Evolutionary conservation across 2,888 invertebrate species (phyloP).

Genomic region (Cynaeus angustus): DNA sequence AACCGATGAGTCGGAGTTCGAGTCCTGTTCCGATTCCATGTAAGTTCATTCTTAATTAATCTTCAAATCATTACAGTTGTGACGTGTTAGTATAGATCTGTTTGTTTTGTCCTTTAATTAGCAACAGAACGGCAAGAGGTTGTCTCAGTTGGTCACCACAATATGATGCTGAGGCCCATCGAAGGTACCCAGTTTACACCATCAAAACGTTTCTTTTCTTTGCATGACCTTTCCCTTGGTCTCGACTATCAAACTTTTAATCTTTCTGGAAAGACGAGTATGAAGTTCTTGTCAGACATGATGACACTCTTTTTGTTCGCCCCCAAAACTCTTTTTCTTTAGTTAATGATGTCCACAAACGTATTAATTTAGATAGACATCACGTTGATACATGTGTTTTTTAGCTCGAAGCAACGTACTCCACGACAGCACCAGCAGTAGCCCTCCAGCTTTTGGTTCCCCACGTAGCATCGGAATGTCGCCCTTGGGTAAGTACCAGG

Average conservation of each 20-base stretch:
- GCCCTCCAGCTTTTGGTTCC: conserved; percentile 74
- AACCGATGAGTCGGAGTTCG: conserved; percentile 74
- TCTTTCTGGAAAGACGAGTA: neutral
- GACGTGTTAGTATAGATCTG: conserved; percentile 43
- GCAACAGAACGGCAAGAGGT: conserved; percentile 42
- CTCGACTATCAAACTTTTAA: neutral
- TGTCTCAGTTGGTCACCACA: conserved; percentile 36
- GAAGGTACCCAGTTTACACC: conserved; percentile 40
- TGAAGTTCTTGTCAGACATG: too few relatives aligned
- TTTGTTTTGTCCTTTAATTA: conserved; percentile 35
- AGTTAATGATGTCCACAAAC: too few relatives aligned
- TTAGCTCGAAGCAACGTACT: conserved; percentile 55
- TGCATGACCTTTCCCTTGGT: conserved; percentile 8
- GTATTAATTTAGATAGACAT: too few relatives aligned
- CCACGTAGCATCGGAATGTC: conserved; percentile 75
- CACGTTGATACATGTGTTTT: conserved; percentile 18
- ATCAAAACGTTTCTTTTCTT: conserved; percentile 5
- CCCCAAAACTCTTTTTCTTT: too few relatives aligned
- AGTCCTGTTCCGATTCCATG: conserved; percentile 78
- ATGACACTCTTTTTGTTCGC: neutral
- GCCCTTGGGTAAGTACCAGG: conserved; percentile 72
- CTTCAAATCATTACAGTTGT: conserved; percentile 5
- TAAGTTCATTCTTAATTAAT: conserved; percentile 61
- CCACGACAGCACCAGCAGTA: conserved; percentile 74
- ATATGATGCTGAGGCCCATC: conserved; percentile 35